Conservation (phyloP, 2,797 vertebrate genomes). For the Eulemur mongoz region DNA sequence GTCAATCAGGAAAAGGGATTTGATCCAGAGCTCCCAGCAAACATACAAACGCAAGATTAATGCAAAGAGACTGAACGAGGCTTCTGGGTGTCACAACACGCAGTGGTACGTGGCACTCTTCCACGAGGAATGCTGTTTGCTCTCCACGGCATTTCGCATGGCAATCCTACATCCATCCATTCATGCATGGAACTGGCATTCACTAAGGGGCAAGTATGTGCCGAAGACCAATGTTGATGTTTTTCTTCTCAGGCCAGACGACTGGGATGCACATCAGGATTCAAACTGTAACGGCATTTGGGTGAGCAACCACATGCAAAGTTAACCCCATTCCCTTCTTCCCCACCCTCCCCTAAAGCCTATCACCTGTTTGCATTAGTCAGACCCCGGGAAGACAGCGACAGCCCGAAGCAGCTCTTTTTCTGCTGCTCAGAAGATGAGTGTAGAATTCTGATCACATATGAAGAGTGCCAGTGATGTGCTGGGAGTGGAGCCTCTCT, state of each 20-base stretch:
- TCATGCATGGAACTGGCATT: neutral
- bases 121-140: neutral
- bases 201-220: neutral
- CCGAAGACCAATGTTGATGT: neutral
- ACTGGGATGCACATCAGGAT: slow-evolving; percentile 85
- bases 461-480: neutral
- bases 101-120: rapidly evolving
- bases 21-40: neutral
- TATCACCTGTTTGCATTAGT: neutral
- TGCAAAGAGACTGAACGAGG: neutral
- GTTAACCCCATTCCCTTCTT: neutral
- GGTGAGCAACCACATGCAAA: slow-evolving; percentile 78
- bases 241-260: slow-evolving; percentile 82
- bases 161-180: no score
- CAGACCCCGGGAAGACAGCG: neutral
- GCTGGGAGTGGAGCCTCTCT: neutral
- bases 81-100: neutral
- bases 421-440: neutral
- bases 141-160: rapidly evolving
- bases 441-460: neutral
- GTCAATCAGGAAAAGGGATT: neutral
- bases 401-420: neutral
- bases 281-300: slow-evolving; percentile 90
- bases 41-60: neutral
- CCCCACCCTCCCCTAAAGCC: neutral